Evolutionary conservation across 2,797 vertebrate genomes (phyloP), one percentile per base, ranked within the genome.

Genomic region (Cirrhinus mrigala): DNA sequence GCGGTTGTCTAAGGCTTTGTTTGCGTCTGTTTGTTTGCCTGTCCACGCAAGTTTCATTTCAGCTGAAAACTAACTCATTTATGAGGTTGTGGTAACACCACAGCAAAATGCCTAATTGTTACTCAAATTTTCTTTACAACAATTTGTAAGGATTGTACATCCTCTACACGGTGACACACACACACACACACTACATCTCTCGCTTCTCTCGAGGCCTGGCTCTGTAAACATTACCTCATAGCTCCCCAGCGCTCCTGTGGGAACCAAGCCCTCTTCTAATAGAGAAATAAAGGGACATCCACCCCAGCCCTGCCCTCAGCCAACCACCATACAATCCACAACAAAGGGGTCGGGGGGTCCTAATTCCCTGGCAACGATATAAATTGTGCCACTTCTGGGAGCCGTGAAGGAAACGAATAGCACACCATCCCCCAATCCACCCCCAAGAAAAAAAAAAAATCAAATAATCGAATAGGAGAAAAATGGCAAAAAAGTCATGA

Each of bases 351-450:
- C 91, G 74, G 91, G 91, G 96, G 94, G 94, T 96, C 95, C 95
- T 94, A 94, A 96, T 96, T 96, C 96, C 96, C 95, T 96, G 95
- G 96, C 96, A 96, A 96, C 95, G 94, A 96, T 97, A 96, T 96
- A 96, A 97, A 97, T 95, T 94, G 96, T 95, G 91, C 93, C 91
- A 90, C 92, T 94, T 95, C 94, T 94, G 89, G 92, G 91, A 88
- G 95, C 94, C 91, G 82, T 94, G 93, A 94, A 95, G 94, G 95
- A 95, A 96, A 95, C 93, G 90, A 91, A 93, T 91, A 48, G 62
- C 86, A 16, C 86, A 89, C 83, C 24, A 62, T 73, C 29, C 68
- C 69, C 82, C 56, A 40, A 8, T 66, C 71, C 71, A 40, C 60
- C 74, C 54, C 56, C 1, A 27, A 92, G 90, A 92, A 93, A 89